Percentiles rank a stretch among this genome's conserved stretches.
Conservation (phyloP, 2,797 vertebrate genomes). For the Macropus fuliginosus region DNA sequence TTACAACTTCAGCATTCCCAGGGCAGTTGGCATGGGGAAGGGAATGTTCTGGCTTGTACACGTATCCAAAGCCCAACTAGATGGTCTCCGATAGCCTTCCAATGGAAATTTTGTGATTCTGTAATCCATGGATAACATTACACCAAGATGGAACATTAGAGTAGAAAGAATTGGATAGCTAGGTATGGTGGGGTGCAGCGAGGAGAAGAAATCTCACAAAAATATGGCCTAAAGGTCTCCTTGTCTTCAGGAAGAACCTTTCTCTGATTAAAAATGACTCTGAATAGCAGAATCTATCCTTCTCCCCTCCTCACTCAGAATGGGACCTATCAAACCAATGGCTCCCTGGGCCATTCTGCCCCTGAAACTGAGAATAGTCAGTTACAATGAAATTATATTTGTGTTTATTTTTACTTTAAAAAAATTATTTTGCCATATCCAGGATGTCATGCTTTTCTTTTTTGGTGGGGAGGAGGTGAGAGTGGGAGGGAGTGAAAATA, state of each 20-base stretch:
- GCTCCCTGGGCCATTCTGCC: neutral
- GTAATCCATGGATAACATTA: neutral
- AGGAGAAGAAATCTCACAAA: neutral
- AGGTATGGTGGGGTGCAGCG: neutral
- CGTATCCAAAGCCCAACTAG: neutral
- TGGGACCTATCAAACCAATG: neutral
- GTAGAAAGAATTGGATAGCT: neutral
- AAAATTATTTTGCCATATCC: neutral
- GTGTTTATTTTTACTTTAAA: neutral
- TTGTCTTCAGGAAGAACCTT: neutral
- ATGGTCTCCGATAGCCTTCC: neutral
- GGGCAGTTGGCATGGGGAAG: neutral
- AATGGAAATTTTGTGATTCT: neutral
- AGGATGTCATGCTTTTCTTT: neutral
- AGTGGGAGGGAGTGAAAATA: neutral
- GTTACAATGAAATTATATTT: neutral
- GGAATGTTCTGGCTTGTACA: neutral
- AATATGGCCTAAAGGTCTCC: neutral
- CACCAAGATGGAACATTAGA: neutral
- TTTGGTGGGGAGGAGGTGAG: neutral
- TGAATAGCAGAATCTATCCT: neutral
- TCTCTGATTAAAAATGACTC: neutral
- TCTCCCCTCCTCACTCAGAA: neutral
- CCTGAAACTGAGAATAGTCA: neutral
- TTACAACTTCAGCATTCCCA: neutral